Evolutionary conservation across 2,797 vertebrate genomes (phyloP).

Genomic region (Pseudochirops cupreus): DNA sequence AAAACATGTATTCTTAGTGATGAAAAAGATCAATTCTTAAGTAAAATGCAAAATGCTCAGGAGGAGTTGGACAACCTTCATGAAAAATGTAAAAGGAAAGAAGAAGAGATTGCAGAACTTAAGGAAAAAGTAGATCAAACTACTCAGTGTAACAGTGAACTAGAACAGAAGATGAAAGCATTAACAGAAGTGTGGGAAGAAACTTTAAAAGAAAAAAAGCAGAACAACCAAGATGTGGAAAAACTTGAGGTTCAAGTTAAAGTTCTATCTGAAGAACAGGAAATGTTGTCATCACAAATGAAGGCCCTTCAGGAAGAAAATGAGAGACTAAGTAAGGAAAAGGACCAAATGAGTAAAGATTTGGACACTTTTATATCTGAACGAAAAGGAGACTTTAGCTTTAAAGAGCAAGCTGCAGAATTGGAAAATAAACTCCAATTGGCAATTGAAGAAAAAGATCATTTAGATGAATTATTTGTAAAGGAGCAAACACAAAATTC

Average conservation of each 20-base stretch:
- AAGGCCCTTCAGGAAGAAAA: constrained; percentile 84
- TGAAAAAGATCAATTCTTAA: constrained; percentile 84
- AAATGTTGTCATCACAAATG: constrained; percentile 81
- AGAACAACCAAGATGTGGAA: constrained; percentile 79
- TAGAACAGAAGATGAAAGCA: constrained; percentile 86
- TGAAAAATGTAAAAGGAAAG: constrained; percentile 79
- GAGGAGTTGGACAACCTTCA: constrained; percentile 83
- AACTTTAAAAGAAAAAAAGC: constrained; percentile 80
- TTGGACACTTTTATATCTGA: constrained; percentile 76
- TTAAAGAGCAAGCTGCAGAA: constrained; percentile 80
- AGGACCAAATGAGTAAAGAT: constrained; percentile 77
- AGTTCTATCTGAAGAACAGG: constrained; percentile 83
- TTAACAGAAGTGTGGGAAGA: constrained; percentile 79
- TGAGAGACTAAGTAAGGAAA: constrained; percentile 82
- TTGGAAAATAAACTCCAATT: constrained; percentile 82
- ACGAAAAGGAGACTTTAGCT: constrained; percentile 71
- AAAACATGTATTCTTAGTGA: constrained; percentile 81
- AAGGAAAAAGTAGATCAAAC: constrained; percentile 82
- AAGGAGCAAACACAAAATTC: constrained; percentile 79
- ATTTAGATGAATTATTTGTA: constrained; percentile 80
- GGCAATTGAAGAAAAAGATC: constrained; percentile 81
- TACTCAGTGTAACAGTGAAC: constrained; percentile 80
- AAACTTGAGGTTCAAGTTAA: constrained; percentile 85
- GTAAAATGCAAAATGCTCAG: constrained; percentile 81
- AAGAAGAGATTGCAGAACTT: constrained; percentile 81